Conservation (phyloP, 2,797 vertebrate species). For the Naso thynnoides region DNA sequence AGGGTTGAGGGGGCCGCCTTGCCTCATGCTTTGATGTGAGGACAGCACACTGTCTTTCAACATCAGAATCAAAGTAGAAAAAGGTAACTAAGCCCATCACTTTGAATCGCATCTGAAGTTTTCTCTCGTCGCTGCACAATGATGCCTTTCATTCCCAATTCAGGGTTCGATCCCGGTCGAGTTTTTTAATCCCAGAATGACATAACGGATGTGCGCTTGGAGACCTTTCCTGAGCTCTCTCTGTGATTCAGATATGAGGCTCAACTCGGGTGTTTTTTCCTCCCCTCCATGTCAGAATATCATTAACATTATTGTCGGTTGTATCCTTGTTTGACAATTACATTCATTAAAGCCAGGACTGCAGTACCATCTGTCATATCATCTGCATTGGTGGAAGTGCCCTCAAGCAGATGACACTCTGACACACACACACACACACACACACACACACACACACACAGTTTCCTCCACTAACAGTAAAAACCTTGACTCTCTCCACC, state of each 20-base stretch:
- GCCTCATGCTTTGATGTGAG: conserved; percentile 59
- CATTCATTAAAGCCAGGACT: conserved; percentile 52
- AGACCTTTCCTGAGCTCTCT: conserved; percentile 9
- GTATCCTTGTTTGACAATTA: conserved; percentile 56
- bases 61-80: conserved; percentile 65
- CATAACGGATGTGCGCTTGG: conserved; percentile 10
- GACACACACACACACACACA: conserved; percentile 34
- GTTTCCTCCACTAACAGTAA: conserved; percentile 32
- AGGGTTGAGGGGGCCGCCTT: conserved; percentile 51
- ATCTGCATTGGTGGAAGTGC: conserved; percentile 63
- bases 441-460: conserved; percentile 8
- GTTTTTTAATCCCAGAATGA: neutral
- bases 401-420: conserved; percentile 59
- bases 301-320: conserved; percentile 22
- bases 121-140: conserved; percentile 23
- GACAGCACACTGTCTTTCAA: conserved; percentile 65
- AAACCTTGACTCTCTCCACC: conserved; percentile 61
- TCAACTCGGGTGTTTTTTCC: neutral
- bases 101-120: conserved; percentile 51
- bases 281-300: conserved; percentile 11
- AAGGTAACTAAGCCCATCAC: conserved; percentile 56
- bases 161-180: neutral
- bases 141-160: conserved; percentile 35
- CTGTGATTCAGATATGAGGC: conserved; percentile 17
- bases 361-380: conserved; percentile 67